Base-by-base conservation (phyloP, 2,888 invertebrate genomes). In the Apamea anceps region DNA sequence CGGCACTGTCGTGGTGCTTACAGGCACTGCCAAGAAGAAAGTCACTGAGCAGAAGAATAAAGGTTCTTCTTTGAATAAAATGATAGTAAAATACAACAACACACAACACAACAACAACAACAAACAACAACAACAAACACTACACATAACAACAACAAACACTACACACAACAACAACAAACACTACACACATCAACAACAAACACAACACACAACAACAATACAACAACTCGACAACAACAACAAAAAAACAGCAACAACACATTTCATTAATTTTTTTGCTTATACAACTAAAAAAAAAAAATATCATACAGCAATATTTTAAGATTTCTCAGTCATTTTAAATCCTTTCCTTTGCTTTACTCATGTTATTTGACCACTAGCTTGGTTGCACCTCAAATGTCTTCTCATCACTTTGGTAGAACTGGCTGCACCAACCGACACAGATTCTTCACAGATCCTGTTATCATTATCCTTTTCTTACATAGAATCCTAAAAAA, bases 1-100 rank as follows among this genome's bases (percentile, higher is more conserved):
- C 5, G 94, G 94, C 12, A 95, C 93, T 18, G 97, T 99, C 2
- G 98, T 99, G 3, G 98, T 99, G 79, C 97, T 99, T 5, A 98
- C 98, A 0, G 99, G 99, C 12, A 98, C 98, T 10, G 98, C 99
- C 0, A 99, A 99, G 93, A 98, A 98, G 91, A 98, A 98, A 85
- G 97, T 97, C 57, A 97, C 97, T 48, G 98, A 98, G 89, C 98
- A 98, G 89, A 99, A 99, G 93, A 97, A 97, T 91, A 97, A 97
- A 95, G 97, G 97, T 28, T 68, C 18, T 45, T 45, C 2, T 68
- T 45, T 42, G 1, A 18, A 18, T n/a, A 28, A n/a, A 13, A n/a
- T 66, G 37, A 25, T 7, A 15, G 25, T n/a, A 66, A 66, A 37
- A 66, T 37, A 12, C n/a, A n/a, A n/a, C n/a, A n/a, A n/a, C n/a